phyloP scores from a whole-genome alignment of 2,797 vertebrate genomes.

The Sebastolobus alascanus region DNA sequence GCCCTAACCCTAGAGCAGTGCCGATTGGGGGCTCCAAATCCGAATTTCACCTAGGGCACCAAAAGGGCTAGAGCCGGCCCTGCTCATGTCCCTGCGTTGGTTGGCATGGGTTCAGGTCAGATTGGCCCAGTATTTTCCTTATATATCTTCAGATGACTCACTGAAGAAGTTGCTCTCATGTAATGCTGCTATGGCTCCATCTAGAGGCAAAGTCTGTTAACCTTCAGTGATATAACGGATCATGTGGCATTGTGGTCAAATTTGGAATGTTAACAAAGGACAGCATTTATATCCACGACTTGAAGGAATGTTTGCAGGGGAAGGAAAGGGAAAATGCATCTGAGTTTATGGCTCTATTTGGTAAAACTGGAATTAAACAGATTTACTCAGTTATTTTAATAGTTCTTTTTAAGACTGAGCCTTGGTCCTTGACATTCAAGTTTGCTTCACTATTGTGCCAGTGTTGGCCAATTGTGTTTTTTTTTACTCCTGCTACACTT shows the following conservation, averaged over 20 bases:
- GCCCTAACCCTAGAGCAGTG: too few relatives aligned
- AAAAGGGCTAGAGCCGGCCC: too few relatives aligned
- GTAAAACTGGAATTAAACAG: background rate
- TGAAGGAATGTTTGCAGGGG: constrained; percentile 6
- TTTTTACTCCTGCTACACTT: background rate
- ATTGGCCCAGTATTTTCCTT: background rate
- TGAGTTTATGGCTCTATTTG: background rate
- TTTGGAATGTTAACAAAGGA: constrained; percentile 30
- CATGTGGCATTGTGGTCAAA: constrained; percentile 44
- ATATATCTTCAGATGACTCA: background rate
- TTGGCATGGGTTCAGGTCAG: background rate
- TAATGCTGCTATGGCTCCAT: constrained; percentile 33
- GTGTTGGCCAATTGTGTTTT: background rate
- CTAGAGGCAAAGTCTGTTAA: constrained; percentile 30
- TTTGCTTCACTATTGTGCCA: background rate
- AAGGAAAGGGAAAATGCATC: background rate
- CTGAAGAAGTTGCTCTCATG: background rate
- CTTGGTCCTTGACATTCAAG: background rate
- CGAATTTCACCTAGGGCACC: too few relatives aligned
- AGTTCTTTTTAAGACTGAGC: background rate
- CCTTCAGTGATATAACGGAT: background rate
- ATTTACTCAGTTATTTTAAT: background rate
- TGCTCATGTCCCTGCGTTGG: background rate
- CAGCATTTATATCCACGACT: constrained; percentile 24
- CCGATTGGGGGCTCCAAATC: too few relatives aligned